These are phyloP conservation scores for Hypocryptadius cinnamomeus DNA, from an alignment of 2,113 vertebrate species.

Conservation along the genomic window DNA sequence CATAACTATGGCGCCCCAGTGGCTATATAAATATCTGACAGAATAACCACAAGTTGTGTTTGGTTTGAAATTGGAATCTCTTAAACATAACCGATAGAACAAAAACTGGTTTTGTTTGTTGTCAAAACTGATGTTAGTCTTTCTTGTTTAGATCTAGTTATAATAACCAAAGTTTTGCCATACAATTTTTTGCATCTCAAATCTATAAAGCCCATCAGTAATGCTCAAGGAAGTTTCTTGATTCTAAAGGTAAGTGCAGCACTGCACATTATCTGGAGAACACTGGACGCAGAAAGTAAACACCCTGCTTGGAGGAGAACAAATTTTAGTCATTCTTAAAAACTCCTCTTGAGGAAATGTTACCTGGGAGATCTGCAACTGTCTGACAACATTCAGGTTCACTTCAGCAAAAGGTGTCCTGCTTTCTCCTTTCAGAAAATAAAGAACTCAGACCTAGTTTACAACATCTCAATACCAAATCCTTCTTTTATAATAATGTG, in stretches of 20 bases:
- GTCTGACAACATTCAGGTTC: not conserved
- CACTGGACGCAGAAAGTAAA: conserved; percentile 25
- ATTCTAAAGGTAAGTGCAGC: not conserved
- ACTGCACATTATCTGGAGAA: conserved; percentile 29
- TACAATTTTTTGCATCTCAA: conserved; percentile 43
- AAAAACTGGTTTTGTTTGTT: conserved; percentile 79
- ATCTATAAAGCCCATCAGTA: conserved; percentile 35
- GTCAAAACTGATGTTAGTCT: conserved; percentile 71
- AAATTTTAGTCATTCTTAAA: conserved; percentile 13
- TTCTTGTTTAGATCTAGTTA: conserved; percentile 67
- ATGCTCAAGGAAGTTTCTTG: conserved; percentile 25
- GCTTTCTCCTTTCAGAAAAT: not conserved
- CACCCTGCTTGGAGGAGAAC: not conserved
- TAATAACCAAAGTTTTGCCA: conserved; percentile 49
- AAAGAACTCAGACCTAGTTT: not conserved
- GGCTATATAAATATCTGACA: conserved; percentile 86
- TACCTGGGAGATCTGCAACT: not conserved
- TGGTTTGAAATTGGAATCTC: conserved; percentile 84
- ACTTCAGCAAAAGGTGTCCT: not conserved
- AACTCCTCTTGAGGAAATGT: not conserved
- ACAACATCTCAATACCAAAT: not conserved
- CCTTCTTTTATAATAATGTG: not conserved
- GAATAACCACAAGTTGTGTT: conserved; percentile 90
- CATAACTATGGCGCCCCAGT: conserved; percentile 81
- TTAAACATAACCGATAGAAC: conserved; percentile 76